These are phyloP conservation scores for Phyllostomus discolor DNA, from an alignment of 2,113 vertebrate genomes.

Conservation along the genomic window DNA sequence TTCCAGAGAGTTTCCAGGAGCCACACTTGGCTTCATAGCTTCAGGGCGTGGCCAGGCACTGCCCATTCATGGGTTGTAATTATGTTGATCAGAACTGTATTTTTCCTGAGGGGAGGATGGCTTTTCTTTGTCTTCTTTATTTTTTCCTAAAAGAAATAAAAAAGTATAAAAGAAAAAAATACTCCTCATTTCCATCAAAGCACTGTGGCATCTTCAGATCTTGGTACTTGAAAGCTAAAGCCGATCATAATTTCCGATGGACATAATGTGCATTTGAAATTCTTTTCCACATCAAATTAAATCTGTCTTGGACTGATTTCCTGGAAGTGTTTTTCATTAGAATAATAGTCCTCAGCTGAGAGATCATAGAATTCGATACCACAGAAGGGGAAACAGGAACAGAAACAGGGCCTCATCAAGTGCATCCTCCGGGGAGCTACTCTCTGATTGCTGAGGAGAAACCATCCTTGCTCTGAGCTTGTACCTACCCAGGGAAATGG, in stretches of 20 bases:
- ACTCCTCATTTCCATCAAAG: constrained; percentile 49
- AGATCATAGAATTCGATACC: constrained; percentile 50
- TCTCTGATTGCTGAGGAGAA: neutral
- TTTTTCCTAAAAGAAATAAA: constrained; percentile 36
- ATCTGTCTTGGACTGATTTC: constrained; percentile 70
- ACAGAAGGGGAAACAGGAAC: neutral
- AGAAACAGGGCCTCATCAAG: neutral
- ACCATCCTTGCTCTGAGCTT: neutral
- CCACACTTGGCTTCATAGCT: neutral
- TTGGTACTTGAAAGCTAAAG: constrained; percentile 62
- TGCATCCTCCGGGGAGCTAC: neutral
- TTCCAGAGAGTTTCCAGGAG: neutral
- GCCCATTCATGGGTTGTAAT: neutral
- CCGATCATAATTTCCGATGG: constrained; percentile 62
- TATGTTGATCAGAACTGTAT: neutral
- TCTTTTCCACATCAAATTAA: constrained; percentile 73
- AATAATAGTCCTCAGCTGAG: constrained; percentile 68
- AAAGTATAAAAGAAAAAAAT: neutral
- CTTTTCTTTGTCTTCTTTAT: neutral
- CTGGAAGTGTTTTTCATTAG: constrained; percentile 74
- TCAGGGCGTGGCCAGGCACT: neutral
- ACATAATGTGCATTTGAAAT: constrained; percentile 55
- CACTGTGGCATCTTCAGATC: constrained; percentile 61
- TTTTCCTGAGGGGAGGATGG: neutral
- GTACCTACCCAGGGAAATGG: neutral